A percentile compares a stretch with the other conserved stretches of the same genome.
These are phyloP conservation scores for Globia sparganii DNA, from an alignment of 2,888 invertebrate species.

Conservation along the genomic window DNA sequence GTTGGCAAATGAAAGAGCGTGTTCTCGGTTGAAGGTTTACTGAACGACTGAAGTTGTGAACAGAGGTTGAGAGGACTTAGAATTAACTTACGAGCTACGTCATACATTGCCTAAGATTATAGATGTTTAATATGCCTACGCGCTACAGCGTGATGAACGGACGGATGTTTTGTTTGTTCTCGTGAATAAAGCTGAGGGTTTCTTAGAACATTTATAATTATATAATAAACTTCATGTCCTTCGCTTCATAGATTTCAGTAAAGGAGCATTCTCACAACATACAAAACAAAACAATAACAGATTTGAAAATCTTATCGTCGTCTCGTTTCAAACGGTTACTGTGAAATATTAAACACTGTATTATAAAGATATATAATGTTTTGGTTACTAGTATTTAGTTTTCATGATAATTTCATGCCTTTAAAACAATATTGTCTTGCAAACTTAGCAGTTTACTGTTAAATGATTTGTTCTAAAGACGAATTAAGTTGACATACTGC, in stretches of 20 bases:
- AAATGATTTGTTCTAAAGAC: neutral
- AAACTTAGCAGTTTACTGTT: neutral
- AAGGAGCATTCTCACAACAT: neutral
- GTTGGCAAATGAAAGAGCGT: no score
- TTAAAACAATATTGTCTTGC: neutral
- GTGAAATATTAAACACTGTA: neutral
- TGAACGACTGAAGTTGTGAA: no score
- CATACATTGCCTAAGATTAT: no score
- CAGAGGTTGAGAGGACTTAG: no score
- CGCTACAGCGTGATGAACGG: conserved; percentile 36
- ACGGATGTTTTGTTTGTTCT: conserved; percentile 27
- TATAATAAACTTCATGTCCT: neutral
- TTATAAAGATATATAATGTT: neutral
- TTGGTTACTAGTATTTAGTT: neutral
- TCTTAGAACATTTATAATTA: neutral
- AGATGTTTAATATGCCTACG: no score
- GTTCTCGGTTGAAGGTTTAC: no score
- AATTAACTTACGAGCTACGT: no score
- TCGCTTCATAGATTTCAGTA: neutral
- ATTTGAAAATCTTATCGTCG: neutral
- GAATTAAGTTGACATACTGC: conserved; percentile 37
- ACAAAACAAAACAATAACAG: neutral
- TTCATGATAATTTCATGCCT: neutral
- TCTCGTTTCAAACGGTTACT: neutral
- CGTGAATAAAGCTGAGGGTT: neutral